phyloP scores from a whole-genome alignment of 2,113 vertebrate species.

The Noctilio leporinus region DNA sequence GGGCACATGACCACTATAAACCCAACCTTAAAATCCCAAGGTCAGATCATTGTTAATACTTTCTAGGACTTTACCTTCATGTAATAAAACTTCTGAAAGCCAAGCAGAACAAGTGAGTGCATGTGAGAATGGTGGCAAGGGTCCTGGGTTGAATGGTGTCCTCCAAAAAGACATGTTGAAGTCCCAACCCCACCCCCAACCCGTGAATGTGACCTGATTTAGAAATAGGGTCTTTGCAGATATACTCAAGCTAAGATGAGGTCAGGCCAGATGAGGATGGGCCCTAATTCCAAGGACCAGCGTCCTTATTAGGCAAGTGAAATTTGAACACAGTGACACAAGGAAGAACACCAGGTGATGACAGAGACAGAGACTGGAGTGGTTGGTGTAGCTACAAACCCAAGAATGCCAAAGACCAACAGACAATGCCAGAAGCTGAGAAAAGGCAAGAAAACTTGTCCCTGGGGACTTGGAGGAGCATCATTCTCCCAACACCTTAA shows the following conservation, averaged over 20 bases:
- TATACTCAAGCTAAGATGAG: neutral
- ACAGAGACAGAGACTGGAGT: too few relatives aligned
- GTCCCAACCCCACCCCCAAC: neutral
- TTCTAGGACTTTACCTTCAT: neutral
- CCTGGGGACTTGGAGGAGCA: neutral
- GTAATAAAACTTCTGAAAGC: neutral
- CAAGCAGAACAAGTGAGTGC: neutral
- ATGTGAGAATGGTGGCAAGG: rapidly evolving
- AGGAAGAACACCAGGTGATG: too few relatives aligned
- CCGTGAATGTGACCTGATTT: neutral
- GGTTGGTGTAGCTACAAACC: neutral
- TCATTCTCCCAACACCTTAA: neutral
- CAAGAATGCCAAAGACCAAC: neutral
- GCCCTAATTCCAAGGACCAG: neutral
- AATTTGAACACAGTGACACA: neutral
- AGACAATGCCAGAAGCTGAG: rapidly evolving
- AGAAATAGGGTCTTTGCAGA: neutral
- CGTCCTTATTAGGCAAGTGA: neutral
- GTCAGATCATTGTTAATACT: neutral
- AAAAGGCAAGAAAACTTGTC: rapidly evolving
- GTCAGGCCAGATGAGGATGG: neutral
- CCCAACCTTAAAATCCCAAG: neutral
- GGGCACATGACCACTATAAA: neutral
- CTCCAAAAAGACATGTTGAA: neutral
- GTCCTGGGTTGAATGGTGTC: neutral